Percentiles rank a stretch among this genome's conserved stretches.
Conservation (phyloP, 2,888 invertebrate genomes). For the Melolontha melolontha region DNA sequence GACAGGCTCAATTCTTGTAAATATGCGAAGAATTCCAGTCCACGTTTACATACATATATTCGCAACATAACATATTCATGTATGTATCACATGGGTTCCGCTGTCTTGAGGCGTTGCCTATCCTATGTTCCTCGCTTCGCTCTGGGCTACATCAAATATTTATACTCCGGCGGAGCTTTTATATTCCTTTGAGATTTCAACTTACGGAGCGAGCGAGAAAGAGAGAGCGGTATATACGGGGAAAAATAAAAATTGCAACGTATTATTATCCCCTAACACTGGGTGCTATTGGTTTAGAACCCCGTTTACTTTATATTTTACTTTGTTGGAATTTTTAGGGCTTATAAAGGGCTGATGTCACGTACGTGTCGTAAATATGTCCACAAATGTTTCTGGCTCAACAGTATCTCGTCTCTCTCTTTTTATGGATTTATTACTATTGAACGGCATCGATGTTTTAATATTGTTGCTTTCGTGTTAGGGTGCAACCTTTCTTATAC, state of each 20-base stretch:
- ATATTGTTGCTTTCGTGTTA: no score
- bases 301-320: conserved; percentile 21
- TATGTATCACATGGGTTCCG: conserved; percentile 53
- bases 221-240: conserved; percentile 2
- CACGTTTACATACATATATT: conserved; percentile 4
- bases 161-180: conserved; percentile 56
- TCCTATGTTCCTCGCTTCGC: conserved; percentile 46
- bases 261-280: conserved; percentile 29
- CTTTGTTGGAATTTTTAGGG: conserved; percentile 27
- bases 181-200: conserved; percentile 47
- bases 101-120: conserved; percentile 35
- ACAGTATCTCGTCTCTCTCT: background rate
- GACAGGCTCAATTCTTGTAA: conserved; percentile 32
- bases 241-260: conserved; percentile 28
- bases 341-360: conserved; percentile 6
- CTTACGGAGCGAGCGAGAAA: background rate
- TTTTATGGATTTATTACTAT: no score
- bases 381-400: background rate
- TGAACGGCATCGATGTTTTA: no score
- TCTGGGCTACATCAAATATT: conserved; percentile 55
- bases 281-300: conserved; percentile 23
- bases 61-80: conserved; percentile 46
- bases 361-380: no score
- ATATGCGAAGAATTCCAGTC: conserved; percentile 6
- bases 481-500: no score